Conservation (phyloP, 2,113 vertebrate species). For the Rhea americana region DNA sequence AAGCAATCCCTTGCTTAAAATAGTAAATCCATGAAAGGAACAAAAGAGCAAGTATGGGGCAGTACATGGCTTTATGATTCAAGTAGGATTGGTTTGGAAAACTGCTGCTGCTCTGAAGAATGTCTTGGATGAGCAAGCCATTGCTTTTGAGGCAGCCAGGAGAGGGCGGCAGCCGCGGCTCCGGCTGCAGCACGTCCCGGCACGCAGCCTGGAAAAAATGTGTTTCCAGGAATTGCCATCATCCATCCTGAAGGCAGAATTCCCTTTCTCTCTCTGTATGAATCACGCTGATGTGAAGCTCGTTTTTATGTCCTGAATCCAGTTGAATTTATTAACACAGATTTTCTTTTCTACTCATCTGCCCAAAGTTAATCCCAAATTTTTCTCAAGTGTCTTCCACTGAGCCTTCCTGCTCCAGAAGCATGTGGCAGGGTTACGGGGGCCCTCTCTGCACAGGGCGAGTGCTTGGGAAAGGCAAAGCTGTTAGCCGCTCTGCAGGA, state of each 20-base stretch:
- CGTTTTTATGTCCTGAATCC: neutral
- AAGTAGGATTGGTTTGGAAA: neutral
- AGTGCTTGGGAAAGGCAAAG: neutral
- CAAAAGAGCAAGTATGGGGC: neutral
- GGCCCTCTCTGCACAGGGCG: neutral
- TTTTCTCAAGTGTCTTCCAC: neutral
- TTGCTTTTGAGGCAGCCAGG: neutral
- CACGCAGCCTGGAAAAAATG: neutral
- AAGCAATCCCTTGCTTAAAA: constrained; percentile 6
- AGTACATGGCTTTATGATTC: neutral
- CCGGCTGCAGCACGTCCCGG: neutral
- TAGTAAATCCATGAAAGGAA: neutral
- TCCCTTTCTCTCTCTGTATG: neutral
- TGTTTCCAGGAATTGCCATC: constrained; percentile 18
- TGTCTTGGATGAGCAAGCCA: neutral
- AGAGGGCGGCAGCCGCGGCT: constrained; percentile 44
- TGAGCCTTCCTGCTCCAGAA: neutral
- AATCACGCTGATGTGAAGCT: neutral
- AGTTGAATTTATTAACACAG: neutral
- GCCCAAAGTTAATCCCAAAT: neutral
- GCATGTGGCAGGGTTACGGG: fast-evolving
- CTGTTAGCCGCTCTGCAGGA: neutral
- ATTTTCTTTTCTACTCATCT: neutral
- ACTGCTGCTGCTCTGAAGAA: neutral
- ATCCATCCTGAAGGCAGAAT: neutral